Conservation (phyloP, 2,888 invertebrate species). For the Oithona nana region DNA sequence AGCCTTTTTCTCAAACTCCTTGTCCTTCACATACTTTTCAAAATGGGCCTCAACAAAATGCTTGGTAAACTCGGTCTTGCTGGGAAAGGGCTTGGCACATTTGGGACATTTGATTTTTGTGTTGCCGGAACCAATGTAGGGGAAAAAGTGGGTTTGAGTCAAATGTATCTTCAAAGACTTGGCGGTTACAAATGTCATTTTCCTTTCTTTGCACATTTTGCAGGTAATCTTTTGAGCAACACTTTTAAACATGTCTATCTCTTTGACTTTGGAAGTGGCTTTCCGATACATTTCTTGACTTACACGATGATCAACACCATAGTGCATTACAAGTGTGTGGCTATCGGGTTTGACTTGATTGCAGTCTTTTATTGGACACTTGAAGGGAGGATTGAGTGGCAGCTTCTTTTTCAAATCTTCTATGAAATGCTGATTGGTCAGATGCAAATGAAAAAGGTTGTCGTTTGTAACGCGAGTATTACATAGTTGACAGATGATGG, state of each 20-base stretch:
- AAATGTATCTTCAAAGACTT: conserved; percentile 12
- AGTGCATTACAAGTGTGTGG: conserved; percentile 11
- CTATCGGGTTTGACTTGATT: background rate
- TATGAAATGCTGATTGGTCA: background rate
- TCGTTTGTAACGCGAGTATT: conserved; percentile 1
- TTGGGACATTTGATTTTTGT: background rate
- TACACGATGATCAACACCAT: conserved; percentile 8
- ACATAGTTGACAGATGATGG: conserved; percentile 4
- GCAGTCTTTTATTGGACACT: conserved; percentile 5
- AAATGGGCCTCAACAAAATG: conserved; percentile 13
- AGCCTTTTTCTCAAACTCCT: background rate
- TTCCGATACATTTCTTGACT: conserved; percentile 8
- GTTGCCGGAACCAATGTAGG: background rate
- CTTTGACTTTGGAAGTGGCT: background rate
- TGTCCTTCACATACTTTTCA: background rate
- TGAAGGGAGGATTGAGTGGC: background rate
- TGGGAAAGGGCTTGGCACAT: background rate
- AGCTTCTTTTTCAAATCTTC: background rate
- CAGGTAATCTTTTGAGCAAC: background rate
- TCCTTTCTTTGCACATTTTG: conserved; percentile 7
- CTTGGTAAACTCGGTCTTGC: background rate
- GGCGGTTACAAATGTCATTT: background rate
- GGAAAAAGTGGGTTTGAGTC: conserved; percentile 7
- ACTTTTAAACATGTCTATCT: background rate
- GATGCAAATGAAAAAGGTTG: conserved; percentile 3